phyloP scores from a whole-genome alignment of 2,113 vertebrate species.

The Rhinolophus ferrumequinum region DNA sequence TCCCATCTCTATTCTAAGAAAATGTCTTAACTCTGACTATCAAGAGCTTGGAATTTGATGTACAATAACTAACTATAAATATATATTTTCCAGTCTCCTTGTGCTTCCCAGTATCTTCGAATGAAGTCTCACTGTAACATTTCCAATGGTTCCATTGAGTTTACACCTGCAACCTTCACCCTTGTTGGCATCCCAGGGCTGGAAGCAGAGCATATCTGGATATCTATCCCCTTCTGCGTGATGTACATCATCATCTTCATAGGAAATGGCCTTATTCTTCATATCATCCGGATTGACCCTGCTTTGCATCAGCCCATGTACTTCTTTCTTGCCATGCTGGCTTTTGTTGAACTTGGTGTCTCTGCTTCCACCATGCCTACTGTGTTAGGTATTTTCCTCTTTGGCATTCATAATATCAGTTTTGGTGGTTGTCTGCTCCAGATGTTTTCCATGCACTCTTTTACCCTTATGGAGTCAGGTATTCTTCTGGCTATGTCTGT shows the following conservation, averaged over 20 bases:
- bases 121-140: not conserved
- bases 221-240: constrained; percentile 32
- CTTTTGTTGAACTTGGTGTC: constrained; percentile 16
- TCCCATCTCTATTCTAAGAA: not conserved
- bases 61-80: not conserved
- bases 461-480: constrained; percentile 21
- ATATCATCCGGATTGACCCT: not conserved
- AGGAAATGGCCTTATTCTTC: constrained; percentile 15
- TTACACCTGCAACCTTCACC: not conserved
- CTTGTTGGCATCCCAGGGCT: constrained; percentile 26
- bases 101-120: not conserved
- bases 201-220: not conserved
- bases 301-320: constrained; percentile 35
- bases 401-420: not conserved
- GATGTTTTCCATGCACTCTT: constrained; percentile 49
- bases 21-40: not conserved
- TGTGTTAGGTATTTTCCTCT: not conserved
- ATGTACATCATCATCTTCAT: not conserved
- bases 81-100: not conserved
- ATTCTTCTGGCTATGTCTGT: constrained; percentile 36
- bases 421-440: constrained; percentile 14
- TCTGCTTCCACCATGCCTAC: constrained; percentile 7
- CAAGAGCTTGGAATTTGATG: not conserved
- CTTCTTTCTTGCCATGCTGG: not conserved
- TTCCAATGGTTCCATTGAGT: not conserved